Conservation (phyloP, 2,888 invertebrate species). For the Sympetrum striolatum region DNA sequence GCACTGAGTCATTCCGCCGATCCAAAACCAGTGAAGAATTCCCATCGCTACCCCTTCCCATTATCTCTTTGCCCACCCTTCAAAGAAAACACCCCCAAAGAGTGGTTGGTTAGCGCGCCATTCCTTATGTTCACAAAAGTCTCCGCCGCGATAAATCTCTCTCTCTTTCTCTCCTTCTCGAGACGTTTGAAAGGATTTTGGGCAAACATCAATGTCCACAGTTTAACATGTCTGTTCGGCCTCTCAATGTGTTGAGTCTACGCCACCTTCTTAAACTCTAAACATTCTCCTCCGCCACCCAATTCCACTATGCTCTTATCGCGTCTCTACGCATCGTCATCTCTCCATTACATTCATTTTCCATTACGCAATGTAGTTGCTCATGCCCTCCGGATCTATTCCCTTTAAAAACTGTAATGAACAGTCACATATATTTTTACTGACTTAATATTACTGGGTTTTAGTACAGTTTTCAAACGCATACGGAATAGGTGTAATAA, state of each 20-base stretch:
- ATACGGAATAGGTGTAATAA: too few species aligned
- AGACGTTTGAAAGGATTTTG: constrained; percentile 28
- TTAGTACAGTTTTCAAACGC: too few species aligned
- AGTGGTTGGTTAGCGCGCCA: neutral
- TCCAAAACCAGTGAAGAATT: neutral
- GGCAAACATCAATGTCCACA: constrained; percentile 31
- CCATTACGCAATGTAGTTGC: neutral
- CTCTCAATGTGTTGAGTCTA: constrained; percentile 27
- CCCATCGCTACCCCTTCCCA: too few species aligned
- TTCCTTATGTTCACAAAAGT: neutral
- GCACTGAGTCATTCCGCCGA: neutral
- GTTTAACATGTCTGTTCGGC: neutral
- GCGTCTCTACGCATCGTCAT: neutral
- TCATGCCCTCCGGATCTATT: neutral
- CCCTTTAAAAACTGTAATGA: too few species aligned
- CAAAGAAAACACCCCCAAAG: neutral
- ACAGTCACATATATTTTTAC: too few species aligned
- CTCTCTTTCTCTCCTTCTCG: neutral
- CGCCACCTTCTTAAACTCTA: neutral
- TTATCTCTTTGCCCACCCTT: neutral
- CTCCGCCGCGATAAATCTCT: neutral
- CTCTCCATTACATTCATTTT: neutral
- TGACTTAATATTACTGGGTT: too few species aligned
- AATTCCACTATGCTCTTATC: neutral
- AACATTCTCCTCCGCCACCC: neutral